These are phyloP conservation scores for Plagodis pulveraria DNA, from an alignment of 2,888 invertebrate genomes.

Conservation along the genomic window DNA sequence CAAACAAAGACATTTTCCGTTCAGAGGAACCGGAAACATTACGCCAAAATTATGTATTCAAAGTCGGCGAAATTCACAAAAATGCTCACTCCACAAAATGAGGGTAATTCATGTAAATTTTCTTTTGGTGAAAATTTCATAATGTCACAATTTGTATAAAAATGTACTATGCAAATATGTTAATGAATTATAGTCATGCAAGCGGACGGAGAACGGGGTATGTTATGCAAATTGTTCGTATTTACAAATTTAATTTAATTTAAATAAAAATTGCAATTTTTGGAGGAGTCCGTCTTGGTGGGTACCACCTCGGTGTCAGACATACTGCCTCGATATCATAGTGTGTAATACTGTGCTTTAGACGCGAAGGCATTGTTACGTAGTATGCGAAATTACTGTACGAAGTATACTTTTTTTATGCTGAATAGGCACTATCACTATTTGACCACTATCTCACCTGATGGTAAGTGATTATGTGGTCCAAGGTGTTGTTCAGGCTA, in stretches of 20 bases:
- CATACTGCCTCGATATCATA: too few relatives aligned
- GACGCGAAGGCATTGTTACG: too few relatives aligned
- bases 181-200: constrained; percentile 19
- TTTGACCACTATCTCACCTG: too few relatives aligned
- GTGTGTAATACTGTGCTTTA: too few relatives aligned
- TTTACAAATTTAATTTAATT: background rate
- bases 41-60: constrained; percentile 65
- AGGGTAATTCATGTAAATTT: constrained; percentile 31
- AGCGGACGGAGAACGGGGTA: constrained; percentile 9
- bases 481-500: too few relatives aligned
- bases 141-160: constrained; percentile 13
- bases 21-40: constrained; percentile 67
- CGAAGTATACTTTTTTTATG: too few relatives aligned
- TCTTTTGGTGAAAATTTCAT: constrained; percentile 24
- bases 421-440: too few relatives aligned
- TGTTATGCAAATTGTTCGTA: constrained; percentile 9
- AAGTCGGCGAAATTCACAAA: constrained; percentile 53
- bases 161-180: constrained; percentile 16
- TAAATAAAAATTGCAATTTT: background rate
- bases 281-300: too few relatives aligned
- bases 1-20: constrained; percentile 78
- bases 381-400: too few relatives aligned
- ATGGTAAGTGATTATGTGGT: too few relatives aligned
- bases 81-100: constrained; percentile 40
- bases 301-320: too few relatives aligned